Evolutionary conservation across 2,888 invertebrate genomes (phyloP).

Genomic region (Parnassius mnemosyne): DNA sequence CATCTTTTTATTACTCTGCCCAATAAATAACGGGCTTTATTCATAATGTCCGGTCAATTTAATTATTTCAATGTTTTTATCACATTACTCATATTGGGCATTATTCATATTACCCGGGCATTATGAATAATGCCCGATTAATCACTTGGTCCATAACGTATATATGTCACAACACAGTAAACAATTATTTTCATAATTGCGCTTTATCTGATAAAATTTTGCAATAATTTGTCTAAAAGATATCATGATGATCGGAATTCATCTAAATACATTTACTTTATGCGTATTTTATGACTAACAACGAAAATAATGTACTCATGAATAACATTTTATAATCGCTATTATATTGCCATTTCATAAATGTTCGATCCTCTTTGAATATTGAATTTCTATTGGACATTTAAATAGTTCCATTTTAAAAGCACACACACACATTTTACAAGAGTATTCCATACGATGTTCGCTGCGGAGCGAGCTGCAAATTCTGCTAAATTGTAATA

Average conservation of each 20-base stretch:
- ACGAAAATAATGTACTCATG: conserved; percentile 6
- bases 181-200: not conserved
- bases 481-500: conserved; percentile 62
- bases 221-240: conserved; percentile 9
- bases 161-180: not conserved
- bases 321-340: conserved; percentile 1
- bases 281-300: conserved; percentile 10
- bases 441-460: conserved; percentile 14
- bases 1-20: no score
- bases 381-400: conserved; percentile 2
- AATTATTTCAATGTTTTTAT: no score
- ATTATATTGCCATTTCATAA: not conserved
- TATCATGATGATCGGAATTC: conserved; percentile 1
- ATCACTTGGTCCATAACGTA: no score
- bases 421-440: conserved; percentile 1
- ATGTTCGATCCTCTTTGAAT: not conserved
- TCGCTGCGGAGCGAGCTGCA: conserved; percentile 45
- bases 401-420: conserved; percentile 11
- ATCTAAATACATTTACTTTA: conserved; percentile 11
- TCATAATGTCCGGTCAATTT: no score
- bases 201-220: conserved; percentile 1
- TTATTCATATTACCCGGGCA: no score
- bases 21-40: no score
- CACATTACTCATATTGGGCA: no score
- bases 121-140: no score